phyloP scores from a whole-genome alignment of 2,797 vertebrate species.

The Sebastes minor region DNA sequence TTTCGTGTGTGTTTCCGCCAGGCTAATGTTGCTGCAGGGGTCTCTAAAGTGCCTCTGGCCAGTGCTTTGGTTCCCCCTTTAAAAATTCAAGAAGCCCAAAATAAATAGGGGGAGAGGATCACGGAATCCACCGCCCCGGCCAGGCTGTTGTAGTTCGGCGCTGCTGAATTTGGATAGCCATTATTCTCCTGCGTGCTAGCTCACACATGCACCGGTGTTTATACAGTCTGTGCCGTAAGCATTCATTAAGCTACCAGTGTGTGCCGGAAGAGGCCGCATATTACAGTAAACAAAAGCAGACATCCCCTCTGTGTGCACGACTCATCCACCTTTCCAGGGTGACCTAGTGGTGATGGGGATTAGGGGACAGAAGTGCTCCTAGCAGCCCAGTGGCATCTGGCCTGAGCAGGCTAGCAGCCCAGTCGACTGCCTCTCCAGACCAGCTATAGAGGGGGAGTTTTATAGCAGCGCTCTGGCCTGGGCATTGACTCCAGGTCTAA shows the following conservation, averaged over 20 bases:
- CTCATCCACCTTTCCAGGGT: slow-evolving; percentile 50
- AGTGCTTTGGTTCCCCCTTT: slow-evolving; percentile 57
- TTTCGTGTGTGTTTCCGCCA: slow-evolving; percentile 33
- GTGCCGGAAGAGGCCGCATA: slow-evolving; percentile 33
- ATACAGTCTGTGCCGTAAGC: neutral
- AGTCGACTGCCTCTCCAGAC: slow-evolving; percentile 69
- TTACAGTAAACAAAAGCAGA: slow-evolving; percentile 49
- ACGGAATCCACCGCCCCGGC: slow-evolving; percentile 31
- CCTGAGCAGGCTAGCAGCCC: slow-evolving; percentile 63
- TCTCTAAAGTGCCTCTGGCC: slow-evolving; percentile 76
- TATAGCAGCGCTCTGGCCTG: slow-evolving; percentile 72
- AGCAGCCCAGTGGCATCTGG: slow-evolving; percentile 77
- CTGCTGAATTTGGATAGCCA: slow-evolving; percentile 16
- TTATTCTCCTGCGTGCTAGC: neutral
- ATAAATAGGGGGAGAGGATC: slow-evolving; percentile 62
- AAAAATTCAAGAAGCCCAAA: slow-evolving; percentile 79
- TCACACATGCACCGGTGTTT: slow-evolving; percentile 32
- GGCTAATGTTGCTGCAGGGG: slow-evolving; percentile 53
- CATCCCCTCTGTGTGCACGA: slow-evolving; percentile 32
- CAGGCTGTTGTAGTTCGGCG: neutral
- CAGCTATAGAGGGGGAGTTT: slow-evolving; percentile 66
- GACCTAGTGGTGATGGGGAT: slow-evolving; percentile 57
- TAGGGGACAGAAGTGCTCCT: slow-evolving; percentile 55
- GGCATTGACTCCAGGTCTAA: slow-evolving; percentile 74
- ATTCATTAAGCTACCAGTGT: slow-evolving; percentile 8